Percentiles rank a stretch among this genome's conserved stretches.
phyloP scores from a whole-genome alignment of 2,113 vertebrate species.

The Pelecanus crispus region DNA sequence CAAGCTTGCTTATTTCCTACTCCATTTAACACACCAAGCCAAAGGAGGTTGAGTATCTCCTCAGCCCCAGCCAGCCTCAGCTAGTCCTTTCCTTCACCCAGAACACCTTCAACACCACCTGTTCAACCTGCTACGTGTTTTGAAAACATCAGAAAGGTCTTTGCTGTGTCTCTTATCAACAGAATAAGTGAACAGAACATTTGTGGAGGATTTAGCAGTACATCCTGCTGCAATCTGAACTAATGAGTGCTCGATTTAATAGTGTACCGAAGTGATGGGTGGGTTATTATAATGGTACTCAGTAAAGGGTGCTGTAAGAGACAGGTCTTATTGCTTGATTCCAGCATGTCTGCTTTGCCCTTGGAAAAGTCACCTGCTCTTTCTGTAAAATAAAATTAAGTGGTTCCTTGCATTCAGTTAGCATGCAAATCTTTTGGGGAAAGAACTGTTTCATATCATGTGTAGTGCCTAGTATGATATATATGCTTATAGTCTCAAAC shows the following conservation, averaged over 20 bases:
- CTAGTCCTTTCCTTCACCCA: not conserved
- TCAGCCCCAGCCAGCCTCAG: not conserved
- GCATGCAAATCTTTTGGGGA: not conserved
- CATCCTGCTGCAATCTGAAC: not conserved
- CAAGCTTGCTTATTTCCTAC: not conserved
- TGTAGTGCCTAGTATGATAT: not conserved
- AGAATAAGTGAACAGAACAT: not conserved
- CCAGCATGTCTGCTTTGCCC: not conserved
- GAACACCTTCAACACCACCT: conserved; percentile 32
- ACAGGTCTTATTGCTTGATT: not conserved
- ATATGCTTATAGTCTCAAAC: not conserved
- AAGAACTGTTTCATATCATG: not conserved
- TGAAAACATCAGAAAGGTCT: conserved; percentile 62
- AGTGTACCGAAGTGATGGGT: not conserved
- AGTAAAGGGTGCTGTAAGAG: not conserved
- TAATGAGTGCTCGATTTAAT: not conserved
- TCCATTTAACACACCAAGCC: not conserved
- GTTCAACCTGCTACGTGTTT: conserved; percentile 39
- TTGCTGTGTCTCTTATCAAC: conserved; percentile 53
- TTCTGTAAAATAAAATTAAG: not conserved
- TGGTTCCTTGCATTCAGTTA: not conserved
- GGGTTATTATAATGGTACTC: not conserved
- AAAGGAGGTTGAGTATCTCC: not conserved
- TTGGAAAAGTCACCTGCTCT: not conserved
- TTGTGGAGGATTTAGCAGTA: not conserved